Percentiles rank a stretch among this genome's conserved stretches.
phyloP scores from a whole-genome alignment of 2,888 invertebrate species.

The Melanotus villosus region DNA sequence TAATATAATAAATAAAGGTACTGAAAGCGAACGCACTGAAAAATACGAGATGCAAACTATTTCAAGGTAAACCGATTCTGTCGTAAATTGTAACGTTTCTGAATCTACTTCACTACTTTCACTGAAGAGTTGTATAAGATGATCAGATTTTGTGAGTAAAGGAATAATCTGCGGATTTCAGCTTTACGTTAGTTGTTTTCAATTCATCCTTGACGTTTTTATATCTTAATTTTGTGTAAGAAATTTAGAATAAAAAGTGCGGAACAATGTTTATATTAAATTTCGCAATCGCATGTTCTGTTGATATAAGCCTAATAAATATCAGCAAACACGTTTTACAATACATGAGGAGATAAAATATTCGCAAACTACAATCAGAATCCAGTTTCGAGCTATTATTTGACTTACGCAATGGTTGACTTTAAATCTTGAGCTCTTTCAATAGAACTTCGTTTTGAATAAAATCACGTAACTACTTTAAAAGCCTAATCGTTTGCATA shows the following conservation, averaged over 20 bases:
- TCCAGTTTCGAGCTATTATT: background rate
- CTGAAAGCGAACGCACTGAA: constrained; percentile 9
- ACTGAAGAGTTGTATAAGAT: constrained; percentile 3
- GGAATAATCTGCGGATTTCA: too few relatives aligned
- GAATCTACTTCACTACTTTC: constrained; percentile 9
- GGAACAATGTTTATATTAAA: background rate
- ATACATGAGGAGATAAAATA: background rate
- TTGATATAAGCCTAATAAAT: constrained; percentile 7
- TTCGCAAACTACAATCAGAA: background rate
- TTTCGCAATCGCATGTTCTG: background rate
- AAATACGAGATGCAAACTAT: constrained; percentile 10
- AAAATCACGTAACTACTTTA: too few relatives aligned
- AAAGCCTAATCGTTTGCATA: too few relatives aligned
- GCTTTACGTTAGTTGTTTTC: background rate
- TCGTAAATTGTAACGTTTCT: constrained; percentile 6
- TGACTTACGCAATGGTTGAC: background rate
- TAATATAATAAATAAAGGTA: background rate
- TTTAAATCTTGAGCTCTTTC: background rate
- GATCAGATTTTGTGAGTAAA: background rate
- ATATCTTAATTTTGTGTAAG: background rate
- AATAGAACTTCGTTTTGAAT: too few relatives aligned
- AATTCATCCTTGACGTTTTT: background rate
- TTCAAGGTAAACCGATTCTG: constrained; percentile 16
- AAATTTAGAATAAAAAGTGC: background rate
- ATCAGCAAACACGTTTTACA: background rate